Evolutionary conservation across 1,140 invertebrate genomes (phyloP).

Genomic region (Aphidius ervi): DNA sequence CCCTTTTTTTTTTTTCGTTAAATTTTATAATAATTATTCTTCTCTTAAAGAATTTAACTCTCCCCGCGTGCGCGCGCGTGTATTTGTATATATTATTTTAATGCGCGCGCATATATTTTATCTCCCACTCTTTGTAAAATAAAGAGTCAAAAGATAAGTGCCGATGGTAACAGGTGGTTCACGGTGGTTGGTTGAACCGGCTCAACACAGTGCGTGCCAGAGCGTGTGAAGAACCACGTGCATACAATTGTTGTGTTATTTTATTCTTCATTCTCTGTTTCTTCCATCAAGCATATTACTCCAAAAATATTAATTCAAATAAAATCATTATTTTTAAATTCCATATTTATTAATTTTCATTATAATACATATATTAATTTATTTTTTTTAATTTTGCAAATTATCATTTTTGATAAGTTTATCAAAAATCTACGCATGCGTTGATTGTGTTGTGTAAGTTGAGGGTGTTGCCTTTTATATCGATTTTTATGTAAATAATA

Average conservation of each 20-base stretch:
- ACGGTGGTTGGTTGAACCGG: constrained; percentile 20
- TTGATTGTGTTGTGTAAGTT: no score
- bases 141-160: no score
- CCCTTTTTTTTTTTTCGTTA: not conserved
- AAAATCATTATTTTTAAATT: no score
- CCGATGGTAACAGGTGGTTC: constrained; percentile 19
- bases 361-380: no score
- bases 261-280: not conserved
- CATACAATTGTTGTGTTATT: constrained; percentile 1
- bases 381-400: no score
- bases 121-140: no score
- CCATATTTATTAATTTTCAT: not conserved
- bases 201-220: constrained; percentile 1
- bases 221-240: constrained; percentile 15
- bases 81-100: not conserved
- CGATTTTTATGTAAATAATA: no score
- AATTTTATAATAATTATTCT: no score
- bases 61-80: not conserved
- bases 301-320: no score
- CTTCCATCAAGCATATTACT: not conserved
- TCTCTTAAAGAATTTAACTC: not conserved
- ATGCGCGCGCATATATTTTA: not conserved
- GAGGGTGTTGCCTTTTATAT: no score
- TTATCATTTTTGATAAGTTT: no score
- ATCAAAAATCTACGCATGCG: no score